phyloP scores from a whole-genome alignment of 2,888 invertebrate species.

The Rotaria socialis region DNA sequence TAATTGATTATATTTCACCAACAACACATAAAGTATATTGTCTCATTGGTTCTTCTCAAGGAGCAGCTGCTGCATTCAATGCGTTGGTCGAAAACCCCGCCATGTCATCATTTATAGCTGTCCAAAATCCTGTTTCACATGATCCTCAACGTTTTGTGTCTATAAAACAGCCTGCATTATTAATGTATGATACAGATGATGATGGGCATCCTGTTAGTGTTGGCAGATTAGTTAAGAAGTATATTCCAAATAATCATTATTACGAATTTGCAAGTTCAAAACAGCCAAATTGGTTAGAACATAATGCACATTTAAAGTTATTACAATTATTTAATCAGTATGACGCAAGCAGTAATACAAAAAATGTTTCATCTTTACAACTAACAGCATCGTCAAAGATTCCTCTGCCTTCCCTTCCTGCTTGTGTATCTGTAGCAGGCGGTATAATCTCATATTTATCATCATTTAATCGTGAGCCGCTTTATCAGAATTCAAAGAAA shows the following conservation, averaged over 20 bases:
- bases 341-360: neutral
- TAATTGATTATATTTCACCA: conserved; percentile 23
- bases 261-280: conserved; percentile 21
- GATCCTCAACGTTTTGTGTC: conserved; percentile 34
- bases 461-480: conserved; percentile 4
- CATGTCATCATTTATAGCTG: conserved; percentile 28
- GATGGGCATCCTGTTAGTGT: conserved; percentile 31
- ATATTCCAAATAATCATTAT: conserved; percentile 31
- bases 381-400: neutral
- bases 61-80: conserved; percentile 34
- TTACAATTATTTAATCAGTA: conserved; percentile 14
- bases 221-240: conserved; percentile 23
- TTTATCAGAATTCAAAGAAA: conserved; percentile 8
- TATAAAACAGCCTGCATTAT: conserved; percentile 24
- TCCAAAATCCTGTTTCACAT: conserved; percentile 15
- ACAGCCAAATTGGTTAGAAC: neutral
- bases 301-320: conserved; percentile 28
- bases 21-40: conserved; percentile 30
- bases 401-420: conserved; percentile 20
- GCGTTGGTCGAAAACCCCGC: conserved; percentile 10
- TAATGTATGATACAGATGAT: conserved; percentile 33
- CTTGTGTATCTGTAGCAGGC: conserved; percentile 18
- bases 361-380: too few relatives aligned
- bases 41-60: conserved; percentile 31
- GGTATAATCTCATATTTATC: conserved; percentile 31